Conservation (phyloP, 2,888 invertebrate species). For the Agonopterix heracliana region DNA sequence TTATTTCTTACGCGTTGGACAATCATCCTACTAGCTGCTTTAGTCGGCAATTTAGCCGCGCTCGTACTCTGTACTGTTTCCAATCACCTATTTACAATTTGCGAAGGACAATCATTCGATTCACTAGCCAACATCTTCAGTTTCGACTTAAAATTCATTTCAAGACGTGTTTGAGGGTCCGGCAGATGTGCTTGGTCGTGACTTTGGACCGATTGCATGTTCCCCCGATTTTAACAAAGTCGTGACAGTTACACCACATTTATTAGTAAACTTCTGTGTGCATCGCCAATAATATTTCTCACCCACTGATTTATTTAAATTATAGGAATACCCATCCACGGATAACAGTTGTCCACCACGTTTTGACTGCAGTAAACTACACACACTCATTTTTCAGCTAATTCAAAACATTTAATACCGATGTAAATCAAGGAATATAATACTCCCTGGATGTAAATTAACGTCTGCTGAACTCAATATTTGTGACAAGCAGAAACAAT, state of each 20-base stretch:
- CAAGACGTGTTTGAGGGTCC: background rate
- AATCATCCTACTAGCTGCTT: slow-evolving; percentile 7
- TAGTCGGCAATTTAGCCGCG: slow-evolving; percentile 9
- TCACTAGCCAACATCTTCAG: slow-evolving; percentile 5
- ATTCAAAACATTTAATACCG: too few species aligned
- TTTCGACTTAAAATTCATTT: background rate
- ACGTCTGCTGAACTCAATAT: too few species aligned
- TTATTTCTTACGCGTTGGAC: slow-evolving; percentile 9
- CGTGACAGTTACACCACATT: background rate
- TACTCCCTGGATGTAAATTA: too few species aligned
- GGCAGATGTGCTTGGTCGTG: background rate
- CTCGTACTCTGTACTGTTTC: slow-evolving; percentile 8
- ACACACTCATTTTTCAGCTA: background rate
- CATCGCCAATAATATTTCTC: background rate
- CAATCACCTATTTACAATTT: slow-evolving; percentile 10
- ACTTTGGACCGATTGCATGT: background rate
- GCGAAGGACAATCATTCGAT: slow-evolving; percentile 9
- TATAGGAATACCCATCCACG: background rate
- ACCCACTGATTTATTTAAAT: background rate
- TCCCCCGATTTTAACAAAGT: background rate
- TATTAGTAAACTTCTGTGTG: background rate
- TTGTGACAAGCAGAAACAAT: too few species aligned
- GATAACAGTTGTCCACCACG: background rate
- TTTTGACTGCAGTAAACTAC: background rate
- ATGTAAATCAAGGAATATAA: too few species aligned